A percentile compares a stretch with the other conserved stretches of the same genome.
Evolutionary conservation across 2,797 vertebrate species (phyloP).

Genomic region (Phaenicophaeus curvirostris): DNA sequence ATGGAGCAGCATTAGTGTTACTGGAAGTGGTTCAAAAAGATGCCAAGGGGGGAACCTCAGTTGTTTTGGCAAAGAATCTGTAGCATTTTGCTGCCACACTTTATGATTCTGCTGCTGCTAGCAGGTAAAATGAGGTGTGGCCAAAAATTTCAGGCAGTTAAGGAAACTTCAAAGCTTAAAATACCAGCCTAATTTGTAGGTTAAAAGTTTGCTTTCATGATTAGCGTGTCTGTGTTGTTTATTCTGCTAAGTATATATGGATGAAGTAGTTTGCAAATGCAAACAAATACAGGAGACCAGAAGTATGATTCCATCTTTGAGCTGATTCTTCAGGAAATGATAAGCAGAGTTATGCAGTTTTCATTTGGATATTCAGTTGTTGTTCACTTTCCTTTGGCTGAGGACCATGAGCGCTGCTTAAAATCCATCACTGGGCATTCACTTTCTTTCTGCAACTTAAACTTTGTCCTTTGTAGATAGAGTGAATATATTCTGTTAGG

Average conservation of each 20-base stretch:
- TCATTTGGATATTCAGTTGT: background rate
- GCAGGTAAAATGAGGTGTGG: background rate
- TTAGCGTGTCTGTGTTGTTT: background rate
- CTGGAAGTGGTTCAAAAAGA: background rate
- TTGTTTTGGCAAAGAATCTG: background rate
- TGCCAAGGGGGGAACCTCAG: rapidly evolving
- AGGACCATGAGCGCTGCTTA: background rate
- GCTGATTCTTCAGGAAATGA: background rate
- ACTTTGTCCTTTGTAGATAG: background rate
- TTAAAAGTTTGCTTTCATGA: background rate
- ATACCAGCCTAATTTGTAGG: background rate
- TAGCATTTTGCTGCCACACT: background rate
- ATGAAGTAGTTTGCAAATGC: conserved; percentile 28
- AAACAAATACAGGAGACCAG: background rate
- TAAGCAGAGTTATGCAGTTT: background rate
- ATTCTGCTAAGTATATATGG: background rate
- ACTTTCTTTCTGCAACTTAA: conserved; percentile 4
- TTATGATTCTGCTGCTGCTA: background rate
- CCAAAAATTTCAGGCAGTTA: background rate
- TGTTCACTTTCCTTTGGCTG: background rate
- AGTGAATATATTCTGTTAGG: background rate
- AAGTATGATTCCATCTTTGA: background rate
- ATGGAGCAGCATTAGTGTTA: background rate
- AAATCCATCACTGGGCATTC: background rate
- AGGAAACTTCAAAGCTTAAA: conserved; percentile 27